Percentiles rank a stretch among this genome's conserved stretches.
These are phyloP conservation scores for Atta texana DNA, from an alignment of 1,140 invertebrate genomes.

Conservation along the genomic window DNA sequence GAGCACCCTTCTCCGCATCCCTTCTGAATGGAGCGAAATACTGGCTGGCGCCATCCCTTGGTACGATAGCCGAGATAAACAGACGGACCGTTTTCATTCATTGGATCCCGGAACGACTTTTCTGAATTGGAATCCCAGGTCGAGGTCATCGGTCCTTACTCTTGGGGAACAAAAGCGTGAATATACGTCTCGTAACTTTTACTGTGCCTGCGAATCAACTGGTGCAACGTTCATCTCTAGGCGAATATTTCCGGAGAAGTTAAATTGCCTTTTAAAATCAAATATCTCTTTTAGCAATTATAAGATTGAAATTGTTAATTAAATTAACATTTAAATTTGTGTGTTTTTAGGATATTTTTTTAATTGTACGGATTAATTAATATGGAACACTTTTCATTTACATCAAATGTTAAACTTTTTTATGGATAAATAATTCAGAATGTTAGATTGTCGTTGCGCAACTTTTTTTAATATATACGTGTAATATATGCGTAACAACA, in stretches of 20 bases:
- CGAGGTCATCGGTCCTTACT: conserved; percentile 15
- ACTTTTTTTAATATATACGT: no score
- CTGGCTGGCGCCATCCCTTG: conserved; percentile 26
- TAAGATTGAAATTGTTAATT: neutral
- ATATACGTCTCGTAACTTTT: neutral
- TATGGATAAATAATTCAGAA: neutral
- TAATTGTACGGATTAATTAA: neutral
- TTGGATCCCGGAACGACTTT: conserved; percentile 22
- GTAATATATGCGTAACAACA: no score
- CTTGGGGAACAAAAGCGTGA: conserved; percentile 25
- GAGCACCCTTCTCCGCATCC: conserved; percentile 39
- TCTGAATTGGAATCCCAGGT: conserved; percentile 37
- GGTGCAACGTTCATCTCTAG: neutral
- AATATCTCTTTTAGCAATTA: neutral
- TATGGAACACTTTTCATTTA: neutral
- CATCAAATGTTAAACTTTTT: neutral
- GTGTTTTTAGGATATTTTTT: neutral
- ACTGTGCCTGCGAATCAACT: neutral
- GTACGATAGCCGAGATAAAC: conserved; percentile 53
- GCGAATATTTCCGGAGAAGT: neutral
- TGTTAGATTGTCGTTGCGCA: no score
- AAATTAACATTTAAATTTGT: neutral
- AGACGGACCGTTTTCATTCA: conserved; percentile 54
- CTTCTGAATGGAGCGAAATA: conserved; percentile 33
- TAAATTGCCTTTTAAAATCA: neutral